A percentile compares a stretch with the other conserved stretches of the same genome.
phyloP scores from a whole-genome alignment of 2,113 vertebrate genomes.

The Helogale parvula region DNA sequence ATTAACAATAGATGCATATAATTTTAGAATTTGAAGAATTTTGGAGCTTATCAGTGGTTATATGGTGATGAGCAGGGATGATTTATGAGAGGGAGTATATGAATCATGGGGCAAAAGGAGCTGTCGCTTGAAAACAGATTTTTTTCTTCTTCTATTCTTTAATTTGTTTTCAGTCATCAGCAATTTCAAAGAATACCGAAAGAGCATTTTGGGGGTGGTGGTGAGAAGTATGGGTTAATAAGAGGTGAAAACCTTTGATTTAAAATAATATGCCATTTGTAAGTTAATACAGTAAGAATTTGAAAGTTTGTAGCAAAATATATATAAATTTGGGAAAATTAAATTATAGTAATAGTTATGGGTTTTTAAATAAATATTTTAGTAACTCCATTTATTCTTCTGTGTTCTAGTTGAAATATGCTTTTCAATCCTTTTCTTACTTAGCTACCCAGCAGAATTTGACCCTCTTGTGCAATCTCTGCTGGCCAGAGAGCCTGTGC shows the following conservation, averaged over 20 bases:
- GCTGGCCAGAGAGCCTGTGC: not conserved
- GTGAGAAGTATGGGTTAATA: not conserved
- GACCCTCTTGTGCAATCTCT: not conserved
- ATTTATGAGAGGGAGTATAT: not conserved
- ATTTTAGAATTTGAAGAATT: not conserved
- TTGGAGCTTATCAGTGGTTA: not conserved
- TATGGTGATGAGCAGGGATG: not conserved
- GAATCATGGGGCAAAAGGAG: not conserved
- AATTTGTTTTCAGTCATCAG: not conserved
- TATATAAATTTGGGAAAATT: not conserved
- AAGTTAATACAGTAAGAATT: not conserved
- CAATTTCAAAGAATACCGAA: not conserved
- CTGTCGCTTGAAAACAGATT: not conserved
- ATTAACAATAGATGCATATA: not conserved
- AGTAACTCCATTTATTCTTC: not conserved
- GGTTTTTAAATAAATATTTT: not conserved
- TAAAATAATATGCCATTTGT: not conserved
- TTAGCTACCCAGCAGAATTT: not conserved
- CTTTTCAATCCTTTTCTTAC: not conserved
- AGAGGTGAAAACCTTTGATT: not conserved
- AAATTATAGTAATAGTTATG: not conserved
- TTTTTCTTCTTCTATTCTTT: not conserved
- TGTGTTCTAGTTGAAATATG: not conserved
- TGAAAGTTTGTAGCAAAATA: not conserved
- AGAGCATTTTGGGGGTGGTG: not conserved